Evolutionary conservation across 53 echinoderm and acorn worm genomes (phyloP).

Genomic region (Temnopleurus reevesii): DNA sequence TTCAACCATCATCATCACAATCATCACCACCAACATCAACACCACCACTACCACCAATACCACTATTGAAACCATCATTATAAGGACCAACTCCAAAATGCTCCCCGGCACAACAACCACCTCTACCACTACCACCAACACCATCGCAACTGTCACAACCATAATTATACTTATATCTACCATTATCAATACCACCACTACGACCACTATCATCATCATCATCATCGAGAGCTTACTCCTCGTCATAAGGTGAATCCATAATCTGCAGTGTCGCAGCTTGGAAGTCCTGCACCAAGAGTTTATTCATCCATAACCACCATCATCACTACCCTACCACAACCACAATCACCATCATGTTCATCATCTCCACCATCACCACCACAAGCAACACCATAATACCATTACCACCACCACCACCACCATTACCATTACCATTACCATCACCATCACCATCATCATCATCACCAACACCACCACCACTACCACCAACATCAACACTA

Average conservation of each 20-base stretch:
- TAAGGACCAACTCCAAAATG: no score
- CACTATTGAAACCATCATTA: background rate
- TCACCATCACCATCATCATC: background rate
- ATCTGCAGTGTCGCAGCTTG: no score
- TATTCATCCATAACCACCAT: constrained; percentile 5
- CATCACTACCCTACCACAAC: background rate
- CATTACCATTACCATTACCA: background rate
- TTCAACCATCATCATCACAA: no score
- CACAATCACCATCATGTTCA: background rate
- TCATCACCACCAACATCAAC: background rate
- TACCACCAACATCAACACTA: background rate
- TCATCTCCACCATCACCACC: background rate
- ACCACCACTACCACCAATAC: background rate
- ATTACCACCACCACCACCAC: background rate
- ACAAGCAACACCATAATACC: background rate
- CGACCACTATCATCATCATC: no score
- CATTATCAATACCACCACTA: no score
- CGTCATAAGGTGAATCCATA: no score
- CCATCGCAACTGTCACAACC: no score
- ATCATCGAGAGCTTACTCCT: no score
- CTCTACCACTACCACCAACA: no score
- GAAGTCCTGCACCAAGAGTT: constrained; percentile 57
- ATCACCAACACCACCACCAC: background rate
- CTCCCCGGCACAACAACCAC: no score
- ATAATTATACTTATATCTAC: background rate